Conservation (phyloP, 2,888 invertebrate genomes). For the Smittia aterrima region DNA sequence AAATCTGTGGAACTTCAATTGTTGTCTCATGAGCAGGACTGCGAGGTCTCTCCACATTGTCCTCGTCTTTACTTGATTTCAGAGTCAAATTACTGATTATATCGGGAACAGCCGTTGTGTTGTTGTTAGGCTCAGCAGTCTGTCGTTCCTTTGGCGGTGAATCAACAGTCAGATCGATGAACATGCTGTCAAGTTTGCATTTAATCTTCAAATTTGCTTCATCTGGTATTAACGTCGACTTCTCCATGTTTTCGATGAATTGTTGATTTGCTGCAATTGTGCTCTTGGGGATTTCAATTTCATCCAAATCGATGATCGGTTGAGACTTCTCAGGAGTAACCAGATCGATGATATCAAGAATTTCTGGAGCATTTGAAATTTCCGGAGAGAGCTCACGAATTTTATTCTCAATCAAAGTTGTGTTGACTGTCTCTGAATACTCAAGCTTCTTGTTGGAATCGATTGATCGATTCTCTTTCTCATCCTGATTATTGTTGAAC, state of each 20-base stretch:
- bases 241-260: constrained; percentile 45
- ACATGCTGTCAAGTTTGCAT: constrained; percentile 27
- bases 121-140: constrained; percentile 46
- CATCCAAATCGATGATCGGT: constrained; percentile 49
- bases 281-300: constrained; percentile 48
- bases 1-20: constrained; percentile 64
- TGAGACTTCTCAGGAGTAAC: constrained; percentile 50
- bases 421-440: constrained; percentile 51
- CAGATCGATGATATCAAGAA: constrained; percentile 51
- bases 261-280: constrained; percentile 46
- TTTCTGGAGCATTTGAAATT: constrained; percentile 45
- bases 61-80: constrained; percentile 42
- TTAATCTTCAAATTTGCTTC: constrained; percentile 31
- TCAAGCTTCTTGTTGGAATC: constrained; percentile 44
- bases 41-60: constrained; percentile 51
- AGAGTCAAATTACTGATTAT: constrained; percentile 46
- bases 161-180: constrained; percentile 43
- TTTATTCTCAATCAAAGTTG: constrained; percentile 49
- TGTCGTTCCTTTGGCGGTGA: constrained; percentile 45
- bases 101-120: constrained; percentile 48
- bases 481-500: constrained; percentile 44
- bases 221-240: not conserved
- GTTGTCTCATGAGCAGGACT: constrained; percentile 66
- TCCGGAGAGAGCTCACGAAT: constrained; percentile 42
- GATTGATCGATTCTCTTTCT: constrained; percentile 47